phyloP scores from a whole-genome alignment of 2,888 invertebrate species.

The Agrilus cyanescens region DNA sequence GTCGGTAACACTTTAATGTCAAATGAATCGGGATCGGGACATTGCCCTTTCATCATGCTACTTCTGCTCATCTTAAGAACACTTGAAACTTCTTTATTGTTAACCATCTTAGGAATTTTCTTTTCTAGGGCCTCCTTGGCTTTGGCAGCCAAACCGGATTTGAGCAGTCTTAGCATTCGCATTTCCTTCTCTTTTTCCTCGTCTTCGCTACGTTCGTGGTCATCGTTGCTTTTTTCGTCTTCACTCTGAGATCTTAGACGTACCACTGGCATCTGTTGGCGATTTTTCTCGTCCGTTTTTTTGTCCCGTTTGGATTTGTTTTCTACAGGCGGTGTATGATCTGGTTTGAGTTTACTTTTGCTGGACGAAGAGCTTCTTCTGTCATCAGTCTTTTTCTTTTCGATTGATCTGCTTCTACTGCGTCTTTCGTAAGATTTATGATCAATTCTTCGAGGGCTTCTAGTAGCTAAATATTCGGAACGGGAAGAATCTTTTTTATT shows the following conservation, averaged over 20 bases:
- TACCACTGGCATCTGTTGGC: slow-evolving; percentile 39
- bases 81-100: not conserved
- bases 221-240: slow-evolving; percentile 38
- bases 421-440: not conserved
- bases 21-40: slow-evolving; percentile 28
- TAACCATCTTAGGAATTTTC: slow-evolving; percentile 33
- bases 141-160: slow-evolving; percentile 54
- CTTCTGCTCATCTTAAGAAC: slow-evolving; percentile 1
- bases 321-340: slow-evolving; percentile 8
- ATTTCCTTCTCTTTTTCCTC: slow-evolving; percentile 56
- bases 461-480: not conserved
- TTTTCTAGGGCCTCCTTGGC: slow-evolving; percentile 57
- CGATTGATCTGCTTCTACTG: too few relatives aligned
- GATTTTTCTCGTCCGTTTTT: slow-evolving; percentile 14
- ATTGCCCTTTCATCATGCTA: slow-evolving; percentile 5
- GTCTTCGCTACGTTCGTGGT: slow-evolving; percentile 39
- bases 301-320: slow-evolving; percentile 7
- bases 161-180: slow-evolving; percentile 51
- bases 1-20: slow-evolving; percentile 28
- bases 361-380: slow-evolving; percentile 1
- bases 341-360: slow-evolving; percentile 1
- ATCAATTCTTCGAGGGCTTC: not conserved
- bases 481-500: too few relatives aligned
- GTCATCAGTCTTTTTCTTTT: not conserved
- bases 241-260: slow-evolving; percentile 45